Evolutionary conservation across 1,140 invertebrate genomes (phyloP).

Genomic region (Schlechtendalia chinensis): DNA sequence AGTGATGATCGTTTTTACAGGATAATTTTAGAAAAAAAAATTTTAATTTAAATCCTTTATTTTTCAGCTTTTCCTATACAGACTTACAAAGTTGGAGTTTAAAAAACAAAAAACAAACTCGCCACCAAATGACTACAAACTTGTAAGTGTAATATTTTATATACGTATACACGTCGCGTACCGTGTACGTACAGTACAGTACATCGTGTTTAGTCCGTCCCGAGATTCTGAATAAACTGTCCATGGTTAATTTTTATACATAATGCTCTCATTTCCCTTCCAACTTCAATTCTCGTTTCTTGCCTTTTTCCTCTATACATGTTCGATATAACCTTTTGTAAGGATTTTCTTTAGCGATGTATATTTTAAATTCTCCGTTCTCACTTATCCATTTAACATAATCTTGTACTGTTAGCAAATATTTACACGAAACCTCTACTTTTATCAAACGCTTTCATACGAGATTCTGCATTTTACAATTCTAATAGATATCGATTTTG

Average conservation of each 20-base stretch:
- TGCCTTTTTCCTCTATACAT: neutral
- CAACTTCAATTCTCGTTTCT: neutral
- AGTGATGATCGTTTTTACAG: too few relatives aligned
- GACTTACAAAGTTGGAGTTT: too few relatives aligned
- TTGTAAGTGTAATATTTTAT: too few relatives aligned
- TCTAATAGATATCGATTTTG: neutral
- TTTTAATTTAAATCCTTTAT: too few relatives aligned
- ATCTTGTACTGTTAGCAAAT: slow-evolving; percentile 14
- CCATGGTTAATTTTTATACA: neutral
- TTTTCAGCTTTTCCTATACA: too few relatives aligned
- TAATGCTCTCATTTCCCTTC: neutral
- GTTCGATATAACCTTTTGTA: neutral
- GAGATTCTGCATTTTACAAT: neutral
- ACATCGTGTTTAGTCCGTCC: neutral
- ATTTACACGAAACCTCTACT: neutral
- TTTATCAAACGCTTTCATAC: neutral
- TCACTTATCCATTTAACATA: slow-evolving; percentile 22
- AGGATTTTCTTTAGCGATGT: neutral
- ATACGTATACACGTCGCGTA: too few relatives aligned
- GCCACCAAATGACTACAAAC: neutral
- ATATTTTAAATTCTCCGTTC: slow-evolving; percentile 14
- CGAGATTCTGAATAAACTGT: neutral
- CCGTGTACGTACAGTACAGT: too few relatives aligned
- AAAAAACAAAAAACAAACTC: too few relatives aligned
- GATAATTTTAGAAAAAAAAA: too few relatives aligned